Base-by-base conservation (phyloP, 2,888 invertebrate species). In the Beris morrisii region DNA sequence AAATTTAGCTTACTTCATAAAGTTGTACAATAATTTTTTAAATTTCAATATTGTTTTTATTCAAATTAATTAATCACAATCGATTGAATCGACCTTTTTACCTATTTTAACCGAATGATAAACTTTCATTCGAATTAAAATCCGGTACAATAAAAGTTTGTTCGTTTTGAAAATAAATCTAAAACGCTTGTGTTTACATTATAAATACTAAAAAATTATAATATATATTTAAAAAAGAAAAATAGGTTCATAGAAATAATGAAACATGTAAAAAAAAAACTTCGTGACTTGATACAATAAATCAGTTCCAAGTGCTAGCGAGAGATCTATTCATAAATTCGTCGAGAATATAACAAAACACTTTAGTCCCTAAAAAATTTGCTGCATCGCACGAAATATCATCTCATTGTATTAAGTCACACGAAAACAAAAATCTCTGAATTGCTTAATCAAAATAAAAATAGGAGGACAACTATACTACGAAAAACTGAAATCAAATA, bases 41-140 rank as follows among this genome's bases (percentile, higher is more conserved):
- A 50, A 50, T 61, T 46, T 38, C 43, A 50, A 50, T 52, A 38
- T 12, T 44, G 22, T 28, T 56, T 38, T 5, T 44, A 59, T 38
- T 15, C 50, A 31, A 61, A 61, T 61, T 22, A 58, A 61, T 59
- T 48, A 52, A 61, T 61, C 38, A 61, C 52, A 50, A 61, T 48
- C 61, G 50, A 61, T 52, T 61, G 43, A 50, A 59, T 61, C 38
- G 61, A 61, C 28, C 50, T 38, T 7, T 22, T 9, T 38, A 38
- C 9, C 38, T 38, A 38, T 3, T 38, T 38, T 38, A 38, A 38
- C 38, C 5, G 38, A 38, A 38, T 38, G 5, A 38, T 38, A 38
- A 38, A 38, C 9, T 38, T 38, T 38, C 5, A 38, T 38, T 38
- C 38, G 9, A 38, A 38, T 22, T 38, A 38, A 38, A 38, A 38